phyloP scores from a whole-genome alignment of 1,140 invertebrate genomes.

The Drosophila busckii region DNA sequence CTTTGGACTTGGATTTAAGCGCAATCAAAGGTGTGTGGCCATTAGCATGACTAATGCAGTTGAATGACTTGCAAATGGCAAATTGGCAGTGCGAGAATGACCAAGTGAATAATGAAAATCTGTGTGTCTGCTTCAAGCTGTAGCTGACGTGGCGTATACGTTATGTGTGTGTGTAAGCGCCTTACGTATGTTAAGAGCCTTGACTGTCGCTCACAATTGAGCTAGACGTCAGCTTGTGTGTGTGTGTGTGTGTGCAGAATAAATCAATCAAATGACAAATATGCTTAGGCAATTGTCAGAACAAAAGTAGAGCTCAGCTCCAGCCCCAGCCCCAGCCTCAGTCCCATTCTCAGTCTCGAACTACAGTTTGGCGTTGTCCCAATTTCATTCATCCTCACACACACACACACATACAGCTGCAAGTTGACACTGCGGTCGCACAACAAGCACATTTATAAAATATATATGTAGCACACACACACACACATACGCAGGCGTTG shows the following conservation, averaged over 20 bases:
- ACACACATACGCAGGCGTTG: slow-evolving; percentile 24
- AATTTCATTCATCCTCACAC: slow-evolving; percentile 48
- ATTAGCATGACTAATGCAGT: slow-evolving; percentile 45
- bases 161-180: not conserved
- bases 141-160: slow-evolving; percentile 7
- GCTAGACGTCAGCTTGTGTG: slow-evolving; percentile 25
- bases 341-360: slow-evolving; percentile 30
- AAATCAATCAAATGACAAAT: slow-evolving; percentile 77
- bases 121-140: not conserved
- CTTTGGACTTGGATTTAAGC: too few relatives aligned
- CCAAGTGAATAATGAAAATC: slow-evolving; percentile 23
- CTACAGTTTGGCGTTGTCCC: slow-evolving; percentile 18
- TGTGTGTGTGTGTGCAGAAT: slow-evolving; percentile 31
- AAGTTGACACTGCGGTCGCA: slow-evolving; percentile 32
- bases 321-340: slow-evolving; percentile 1
- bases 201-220: slow-evolving; percentile 33
- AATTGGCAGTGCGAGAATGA: slow-evolving; percentile 21
- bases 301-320: slow-evolving; percentile 34
- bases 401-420: slow-evolving; percentile 1
- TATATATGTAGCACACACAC: not conserved
- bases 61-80: slow-evolving; percentile 36
- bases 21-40: slow-evolving; percentile 32
- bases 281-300: slow-evolving; percentile 72
- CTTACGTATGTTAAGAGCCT: not conserved
- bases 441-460: slow-evolving; percentile 4